Evolutionary conservation across 2,797 vertebrate genomes (phyloP), one percentile per base, ranked within the genome.

Genomic region (Ibycter americanus): DNA sequence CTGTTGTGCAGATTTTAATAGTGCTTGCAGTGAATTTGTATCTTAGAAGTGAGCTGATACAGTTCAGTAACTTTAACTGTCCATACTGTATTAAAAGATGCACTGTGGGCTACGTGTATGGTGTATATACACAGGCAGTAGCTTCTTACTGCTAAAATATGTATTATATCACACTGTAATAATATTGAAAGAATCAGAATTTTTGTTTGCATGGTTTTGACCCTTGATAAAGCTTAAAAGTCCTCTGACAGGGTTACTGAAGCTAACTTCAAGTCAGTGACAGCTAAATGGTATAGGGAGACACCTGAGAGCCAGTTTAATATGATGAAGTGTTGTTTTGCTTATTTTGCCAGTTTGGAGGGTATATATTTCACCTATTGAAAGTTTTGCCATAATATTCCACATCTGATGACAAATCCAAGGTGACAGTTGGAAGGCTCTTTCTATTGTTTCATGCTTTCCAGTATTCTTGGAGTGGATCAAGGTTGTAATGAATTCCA

Each of bases 401-500:
- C 93, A 52, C 86, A 89, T 96, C 89, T 97, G 81, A 96, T 97
- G 84, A 96, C 83, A 96, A 97, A 98, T 84, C 36, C 52, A 95
- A 96, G 94, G 91, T 95, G 95, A 93, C 94, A 96, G 81, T 87
- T 97, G 95, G 92, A 97, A 95, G 84, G 16, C 23, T 82, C 86
- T 47, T 85, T 78, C 96, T 71, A 80, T 96, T 96, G 94, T 96
- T 97, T 95, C 91, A 80, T 93, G 96, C 91, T 90, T 97, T 91
- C 89, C 71, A 94, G 78, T 97, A 62, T 68, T 20, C 66, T 96
- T 95, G 90, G 87, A 96, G 47, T 77, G 27, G 74, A 92, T 96
- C 90, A 82, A 89, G 80, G 58, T 68, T 92, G 40, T 97, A 97
- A 98, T 97, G 90, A 95, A 77, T 98, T 98, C 97, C 97, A 98